Evolutionary conservation across 1,140 invertebrate genomes (phyloP), one percentile per base, ranked within the genome.

Genomic region (Calephelis virginiensis): DNA sequence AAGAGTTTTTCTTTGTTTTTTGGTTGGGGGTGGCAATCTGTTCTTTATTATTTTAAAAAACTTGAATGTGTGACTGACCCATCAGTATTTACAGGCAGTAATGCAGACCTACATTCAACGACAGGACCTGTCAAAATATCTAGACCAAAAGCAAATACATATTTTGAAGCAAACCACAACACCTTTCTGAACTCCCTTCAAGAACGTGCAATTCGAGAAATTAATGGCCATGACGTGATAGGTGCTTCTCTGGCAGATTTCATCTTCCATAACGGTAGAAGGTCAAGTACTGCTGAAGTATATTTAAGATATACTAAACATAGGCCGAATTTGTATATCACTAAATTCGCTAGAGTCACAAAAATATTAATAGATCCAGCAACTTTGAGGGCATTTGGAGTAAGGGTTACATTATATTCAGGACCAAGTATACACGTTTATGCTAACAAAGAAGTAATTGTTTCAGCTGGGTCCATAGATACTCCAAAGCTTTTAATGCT

Each of bases 1-100:
- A n/a, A n/a, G n/a, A n/a, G n/a, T n/a, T n/a, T n/a, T n/a, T n/a
- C n/a, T n/a, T n/a, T n/a, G n/a, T n/a, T n/a, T n/a, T n/a, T n/a
- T n/a, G 95, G 95, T 0, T 98, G 97, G 97, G 93, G 93, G 7
- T 98, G 96, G 90, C 92, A 95, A 2, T 94, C 95, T 37, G 93
- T 94, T 12, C 80, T 90, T 1, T 66, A 76, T 38, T 88, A 89
- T 63, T 90, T 82, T 66, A 90, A 88, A 63, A 90, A 87, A 71
- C 64, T 86, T 8, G 86, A 90, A 82, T 64, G 68, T 7, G 83
- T 90, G 82, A 84, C 73, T 14, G 87, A 90, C 69, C 47, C 69
- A 8, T 56, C 68, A 8, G 71, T 90, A 4, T 71, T 83, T 10
- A 43, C 80, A 69, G 76, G 80, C n/a, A 46, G 71, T 38, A 77